A percentile compares a stretch with the other conserved stretches of the same genome.
phyloP scores from a whole-genome alignment of 2,113 vertebrate genomes.

The Siniperca knerii region DNA sequence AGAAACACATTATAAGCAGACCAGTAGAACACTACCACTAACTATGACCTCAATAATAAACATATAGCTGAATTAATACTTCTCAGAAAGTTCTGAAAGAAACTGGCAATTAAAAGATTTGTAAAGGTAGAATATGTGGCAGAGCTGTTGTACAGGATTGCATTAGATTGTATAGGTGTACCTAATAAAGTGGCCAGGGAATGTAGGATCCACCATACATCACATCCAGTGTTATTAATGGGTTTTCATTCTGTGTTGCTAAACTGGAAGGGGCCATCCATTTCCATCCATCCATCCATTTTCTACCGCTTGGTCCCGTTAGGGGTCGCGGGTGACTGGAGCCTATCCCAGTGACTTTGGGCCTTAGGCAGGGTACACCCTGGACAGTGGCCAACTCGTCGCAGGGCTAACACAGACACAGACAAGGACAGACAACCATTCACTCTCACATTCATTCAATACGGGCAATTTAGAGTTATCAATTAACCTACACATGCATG shows the following conservation, averaged over 20 bases:
- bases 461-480: too few relatives aligned
- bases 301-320: too few relatives aligned
- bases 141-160: background rate
- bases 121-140: background rate
- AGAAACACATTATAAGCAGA: background rate
- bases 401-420: too few relatives aligned
- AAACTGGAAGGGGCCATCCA: constrained; percentile 26
- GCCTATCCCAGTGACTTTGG: too few relatives aligned
- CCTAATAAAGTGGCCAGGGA: too few relatives aligned
- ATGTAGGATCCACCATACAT: background rate
- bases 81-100: background rate
- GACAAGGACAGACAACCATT: too few relatives aligned
- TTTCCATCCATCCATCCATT: too few relatives aligned
- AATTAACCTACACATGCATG: too few relatives aligned
- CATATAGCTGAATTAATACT: background rate
- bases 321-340: too few relatives aligned
- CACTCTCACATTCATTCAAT: too few relatives aligned
- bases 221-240: background rate
- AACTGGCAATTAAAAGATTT: background rate
- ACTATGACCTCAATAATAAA: background rate
- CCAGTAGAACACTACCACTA: background rate
- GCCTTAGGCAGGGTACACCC: too few relatives aligned
- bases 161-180: background rate
- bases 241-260: background rate
- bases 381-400: too few relatives aligned